A percentile compares a stretch with the other conserved stretches of the same genome.
phyloP scores from a whole-genome alignment of 2,113 vertebrate genomes.

The Myrmecophaga tridactyla region DNA sequence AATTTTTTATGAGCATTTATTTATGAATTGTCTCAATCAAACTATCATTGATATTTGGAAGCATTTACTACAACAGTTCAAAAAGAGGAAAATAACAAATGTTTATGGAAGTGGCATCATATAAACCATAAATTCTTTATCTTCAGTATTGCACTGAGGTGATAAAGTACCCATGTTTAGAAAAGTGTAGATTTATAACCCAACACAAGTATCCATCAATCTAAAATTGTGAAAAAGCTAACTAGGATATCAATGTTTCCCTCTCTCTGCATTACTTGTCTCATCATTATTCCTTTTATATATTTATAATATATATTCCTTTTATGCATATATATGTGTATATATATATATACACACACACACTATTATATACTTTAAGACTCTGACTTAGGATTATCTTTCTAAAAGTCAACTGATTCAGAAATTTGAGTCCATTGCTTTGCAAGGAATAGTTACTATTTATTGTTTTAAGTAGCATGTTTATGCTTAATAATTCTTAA shows the following conservation, averaged over 20 bases:
- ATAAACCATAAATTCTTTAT: neutral
- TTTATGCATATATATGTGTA: too few relatives aligned
- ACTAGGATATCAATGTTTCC: neutral
- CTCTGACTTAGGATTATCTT: neutral
- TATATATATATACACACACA: too few relatives aligned
- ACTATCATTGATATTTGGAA: neutral
- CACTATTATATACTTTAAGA: neutral
- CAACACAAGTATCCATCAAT: neutral
- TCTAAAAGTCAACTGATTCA: neutral
- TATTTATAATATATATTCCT: too few relatives aligned
- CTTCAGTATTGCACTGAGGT: neutral
- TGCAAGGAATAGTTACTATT: neutral
- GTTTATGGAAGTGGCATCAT: neutral
- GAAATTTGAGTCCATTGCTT: neutral
- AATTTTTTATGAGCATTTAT: neutral
- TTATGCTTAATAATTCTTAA: conserved; percentile 21
- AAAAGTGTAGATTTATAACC: neutral
- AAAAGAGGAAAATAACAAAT: neutral
- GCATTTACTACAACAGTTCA: neutral
- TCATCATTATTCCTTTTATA: neutral
- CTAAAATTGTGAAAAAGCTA: neutral
- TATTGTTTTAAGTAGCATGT: neutral
- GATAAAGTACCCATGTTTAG: neutral
- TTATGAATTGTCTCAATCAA: neutral
- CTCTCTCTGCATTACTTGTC: neutral